Base-by-base conservation (phyloP, 2,888 invertebrate genomes). In the Netelia virgata region DNA sequence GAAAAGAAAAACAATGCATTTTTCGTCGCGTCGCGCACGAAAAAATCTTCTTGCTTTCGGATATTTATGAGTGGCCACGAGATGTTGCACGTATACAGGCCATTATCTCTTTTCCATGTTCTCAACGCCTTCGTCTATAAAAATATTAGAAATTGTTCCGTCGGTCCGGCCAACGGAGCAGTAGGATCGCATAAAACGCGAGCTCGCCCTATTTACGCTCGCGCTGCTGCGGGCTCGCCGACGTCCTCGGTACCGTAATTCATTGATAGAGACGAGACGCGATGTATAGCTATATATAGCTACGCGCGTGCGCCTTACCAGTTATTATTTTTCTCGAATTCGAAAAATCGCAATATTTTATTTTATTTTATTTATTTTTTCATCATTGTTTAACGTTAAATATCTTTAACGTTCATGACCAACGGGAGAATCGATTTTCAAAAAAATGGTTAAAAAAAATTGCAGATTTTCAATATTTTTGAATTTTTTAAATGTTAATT, bases 91-190 rank as follows among this genome's bases (percentile, higher is more conserved):
- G 36, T 61, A 41, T 18, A 20, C 20, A 20, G 68, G 16, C 68
- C 57, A 55, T 76, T 76, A 76, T 68, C 36, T 47, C 20, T 55
- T 59, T 28, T 28, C 9, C 55, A 64, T 66, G 61, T 55, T 78
- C 53, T 55, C 63, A 10, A 43, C 69, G 50, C 41, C 20, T 47
- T 57, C 50, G 47, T 77, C 59, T 70, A 53, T 70, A 41, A 78
- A 28, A 78, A 72, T 78, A 78, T 78, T 78, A 70, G 70, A 78
- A 72, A 78, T 64, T 72, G 78, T 63, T 53, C 55, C 23, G 61
- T 41, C 53, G 70, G 70, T 47, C 23, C 61, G 20, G 28, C 28
- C 28, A 28, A 28, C 28, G 28, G 28, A 75, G 61, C 55, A 78
- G 41, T 18, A 43, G 41, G 63, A 43, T 43, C 63, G 78, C 41